Conservation (phyloP, 30 jellyfish, hydroid and myxozoan species). For the Morbakka virulenta region DNA sequence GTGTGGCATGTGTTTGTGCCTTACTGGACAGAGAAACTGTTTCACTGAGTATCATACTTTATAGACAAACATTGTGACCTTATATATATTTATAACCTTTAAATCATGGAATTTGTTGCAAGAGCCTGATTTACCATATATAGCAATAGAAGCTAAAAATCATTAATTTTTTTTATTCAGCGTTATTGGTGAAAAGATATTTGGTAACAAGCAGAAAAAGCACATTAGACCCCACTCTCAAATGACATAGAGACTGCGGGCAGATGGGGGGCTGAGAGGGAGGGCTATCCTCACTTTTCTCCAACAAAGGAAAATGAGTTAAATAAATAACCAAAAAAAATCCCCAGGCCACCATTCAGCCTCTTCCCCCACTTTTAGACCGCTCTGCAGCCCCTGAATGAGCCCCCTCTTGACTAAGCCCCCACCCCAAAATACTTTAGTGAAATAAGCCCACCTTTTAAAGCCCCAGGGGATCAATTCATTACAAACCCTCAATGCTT, state of each 20-base stretch:
- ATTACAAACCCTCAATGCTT: too few relatives aligned
- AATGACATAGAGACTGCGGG: too few relatives aligned
- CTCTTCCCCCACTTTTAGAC: not conserved
- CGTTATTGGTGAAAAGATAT: not conserved
- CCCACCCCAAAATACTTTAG: not conserved
- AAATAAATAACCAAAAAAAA: too few relatives aligned
- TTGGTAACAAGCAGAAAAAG: not conserved
- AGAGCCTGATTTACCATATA: not conserved
- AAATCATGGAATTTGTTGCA: conserved; percentile 9
- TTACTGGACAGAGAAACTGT: conserved; percentile 30
- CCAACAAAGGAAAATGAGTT: too few relatives aligned
- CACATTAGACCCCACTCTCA: too few relatives aligned
- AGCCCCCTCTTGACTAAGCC: not conserved
- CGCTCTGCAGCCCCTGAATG: not conserved
- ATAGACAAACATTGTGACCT: not conserved
- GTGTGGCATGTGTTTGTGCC: conserved; percentile 16
- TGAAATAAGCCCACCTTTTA: not conserved
- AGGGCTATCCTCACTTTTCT: too few relatives aligned
- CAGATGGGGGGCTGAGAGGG: too few relatives aligned
- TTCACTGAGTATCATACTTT: conserved; percentile 11
- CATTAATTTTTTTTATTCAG: not conserved
- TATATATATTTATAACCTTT: not conserved
- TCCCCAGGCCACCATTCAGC: not conserved
- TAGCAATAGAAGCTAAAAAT: not conserved
- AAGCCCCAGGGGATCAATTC: not conserved